A percentile compares a stretch with the other conserved stretches of the same genome.
phyloP scores from a whole-genome alignment of 2,113 vertebrate genomes.

The Coptodon bakossiorum region DNA sequence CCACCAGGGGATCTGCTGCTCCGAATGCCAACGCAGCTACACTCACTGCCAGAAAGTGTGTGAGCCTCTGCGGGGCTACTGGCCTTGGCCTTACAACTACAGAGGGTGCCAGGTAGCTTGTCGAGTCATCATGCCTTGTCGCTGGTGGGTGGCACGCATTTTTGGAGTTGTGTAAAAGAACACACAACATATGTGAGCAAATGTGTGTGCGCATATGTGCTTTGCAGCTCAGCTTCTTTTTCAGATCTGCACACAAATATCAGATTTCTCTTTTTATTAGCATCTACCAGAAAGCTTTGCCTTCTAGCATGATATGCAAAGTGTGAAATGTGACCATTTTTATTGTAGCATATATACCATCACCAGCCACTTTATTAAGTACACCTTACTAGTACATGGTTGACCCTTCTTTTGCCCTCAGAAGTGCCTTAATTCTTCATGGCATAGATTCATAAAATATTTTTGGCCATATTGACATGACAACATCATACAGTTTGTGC shows the following conservation, averaged over 20 bases:
- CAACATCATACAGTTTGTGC: neutral
- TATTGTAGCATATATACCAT: neutral
- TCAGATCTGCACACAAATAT: neutral
- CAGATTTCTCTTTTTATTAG: constrained; percentile 9
- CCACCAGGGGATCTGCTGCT: constrained; percentile 88
- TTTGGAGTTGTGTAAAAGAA: constrained; percentile 79
- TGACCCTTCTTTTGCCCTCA: neutral
- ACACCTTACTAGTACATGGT: neutral
- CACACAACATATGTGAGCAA: neutral
- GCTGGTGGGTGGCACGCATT: constrained; percentile 94
- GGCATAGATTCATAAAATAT: neutral
- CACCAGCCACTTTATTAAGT: neutral
- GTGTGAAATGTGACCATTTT: neutral
- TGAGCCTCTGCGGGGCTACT: constrained; percentile 82
- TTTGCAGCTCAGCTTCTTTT: neutral
- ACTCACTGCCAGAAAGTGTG: constrained; percentile 90
- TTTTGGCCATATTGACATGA: neutral
- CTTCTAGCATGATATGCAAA: neutral
- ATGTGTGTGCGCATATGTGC: neutral
- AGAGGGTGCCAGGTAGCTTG: constrained; percentile 86
- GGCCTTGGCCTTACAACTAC: constrained; percentile 87
- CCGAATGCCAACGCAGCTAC: constrained; percentile 85
- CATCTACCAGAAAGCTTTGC: neutral
- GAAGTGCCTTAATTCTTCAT: neutral
- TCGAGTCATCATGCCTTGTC: constrained; percentile 89